Evolutionary conservation across 2,888 invertebrate genomes (phyloP).

Genomic region (Opisthograptis luteolata): DNA sequence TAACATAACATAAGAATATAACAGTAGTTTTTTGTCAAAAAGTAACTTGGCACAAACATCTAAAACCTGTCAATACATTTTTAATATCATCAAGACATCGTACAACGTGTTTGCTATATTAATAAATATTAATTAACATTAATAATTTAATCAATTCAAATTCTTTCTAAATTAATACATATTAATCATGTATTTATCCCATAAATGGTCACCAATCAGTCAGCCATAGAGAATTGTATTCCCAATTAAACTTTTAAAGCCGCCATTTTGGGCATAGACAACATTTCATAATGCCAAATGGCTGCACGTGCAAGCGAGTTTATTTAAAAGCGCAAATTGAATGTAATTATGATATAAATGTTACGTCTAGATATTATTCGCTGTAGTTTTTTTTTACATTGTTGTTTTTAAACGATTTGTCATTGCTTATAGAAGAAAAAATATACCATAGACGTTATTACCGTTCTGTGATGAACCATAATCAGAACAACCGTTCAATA

Average conservation of each 20-base stretch:
- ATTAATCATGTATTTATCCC: constrained; percentile 35
- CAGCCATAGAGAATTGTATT: constrained; percentile 35
- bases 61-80: neutral
- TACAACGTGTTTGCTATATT: no score
- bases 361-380: neutral
- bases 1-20: no score
- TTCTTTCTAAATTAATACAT: constrained; percentile 10
- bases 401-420: neutral
- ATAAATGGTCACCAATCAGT: constrained; percentile 39
- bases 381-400: neutral
- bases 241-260: constrained; percentile 33
- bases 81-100: neutral
- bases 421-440: no score
- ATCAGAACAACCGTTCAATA: no score
- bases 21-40: no score
- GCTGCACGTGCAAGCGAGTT: constrained; percentile 23
- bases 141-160: constrained; percentile 15
- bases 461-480: no score
- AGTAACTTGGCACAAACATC: neutral
- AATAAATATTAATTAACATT: no score
- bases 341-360: neutral
- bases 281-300: constrained; percentile 47
- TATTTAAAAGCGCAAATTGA: constrained; percentile 30
- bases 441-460: no score
- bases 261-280: constrained; percentile 49